Evolutionary conservation across 2,113 vertebrate species (phyloP), one percentile per base, ranked within the genome.

Genomic region (Pavo muticus): DNA sequence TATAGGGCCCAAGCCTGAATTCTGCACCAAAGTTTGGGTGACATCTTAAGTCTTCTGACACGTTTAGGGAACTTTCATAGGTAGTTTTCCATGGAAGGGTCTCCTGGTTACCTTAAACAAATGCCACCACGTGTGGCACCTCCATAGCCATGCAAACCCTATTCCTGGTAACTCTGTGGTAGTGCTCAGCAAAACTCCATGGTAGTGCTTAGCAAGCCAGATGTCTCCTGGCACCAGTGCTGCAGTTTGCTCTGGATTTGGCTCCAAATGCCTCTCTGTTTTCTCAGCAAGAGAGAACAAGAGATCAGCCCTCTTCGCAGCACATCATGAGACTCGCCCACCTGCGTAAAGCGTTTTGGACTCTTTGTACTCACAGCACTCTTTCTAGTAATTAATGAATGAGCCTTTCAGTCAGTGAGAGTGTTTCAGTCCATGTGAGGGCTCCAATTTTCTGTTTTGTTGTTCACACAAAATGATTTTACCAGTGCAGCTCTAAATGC

Each of bases 251-350:
- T 76, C 18, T n/a, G 59, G 45, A 83, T 72, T 76, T 91, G 77
- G 68, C 73, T 90, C 64, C 81, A 60, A 67, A 69, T 70, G 56
- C 23, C 61, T 81, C 52, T 85, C 72, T 94, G 35, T 69, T 87
- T 87, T 84, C 88, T 91, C 59, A 56, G 47, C 42, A 79, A 27
- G 47, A 35, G 47, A 64, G 81, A 94, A 72, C 54, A 91, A 76
- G 72, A 50, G 27, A 80, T 84, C 5, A 56, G 10, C n/a, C 87
- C 76, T 86, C 56, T 89, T 89, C 82, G 35, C 77, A 84, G 81
- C 77, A 65, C 73, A 91, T 76, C 84, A 69, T 64, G 81, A 94
- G 64, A 45, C 64, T 84, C 91, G 15, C 90, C 84, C 64, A 85
- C 79, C 81, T 73, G 39, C 35, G 59, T 0, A 9, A 87, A 89